These are phyloP conservation scores for Nudaria mundana DNA, from an alignment of 2,888 invertebrate genomes.

Conservation along the genomic window DNA sequence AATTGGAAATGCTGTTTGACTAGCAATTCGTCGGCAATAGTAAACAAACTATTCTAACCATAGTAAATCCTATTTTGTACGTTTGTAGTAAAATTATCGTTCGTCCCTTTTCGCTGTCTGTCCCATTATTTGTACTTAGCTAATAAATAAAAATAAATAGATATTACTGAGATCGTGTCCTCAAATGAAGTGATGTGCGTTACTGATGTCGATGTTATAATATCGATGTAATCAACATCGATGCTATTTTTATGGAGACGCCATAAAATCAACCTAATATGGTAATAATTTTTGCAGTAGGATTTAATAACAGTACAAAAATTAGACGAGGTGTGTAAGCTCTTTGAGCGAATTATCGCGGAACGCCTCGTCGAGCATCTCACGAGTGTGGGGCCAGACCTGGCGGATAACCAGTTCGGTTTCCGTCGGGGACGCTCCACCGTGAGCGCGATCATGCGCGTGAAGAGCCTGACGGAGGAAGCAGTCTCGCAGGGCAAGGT, in stretches of 20 bases:
- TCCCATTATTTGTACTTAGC: constrained; percentile 54
- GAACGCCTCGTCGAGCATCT: too few relatives aligned
- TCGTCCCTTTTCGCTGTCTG: constrained; percentile 32
- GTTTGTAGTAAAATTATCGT: constrained; percentile 44
- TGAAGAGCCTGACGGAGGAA: too few relatives aligned
- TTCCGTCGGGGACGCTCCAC: too few relatives aligned
- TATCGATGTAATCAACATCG: background rate
- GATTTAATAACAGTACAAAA: too few relatives aligned
- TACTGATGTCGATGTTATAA: constrained; percentile 14
- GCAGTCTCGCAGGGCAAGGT: too few relatives aligned
- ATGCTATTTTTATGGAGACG: background rate
- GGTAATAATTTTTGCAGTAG: too few relatives aligned
- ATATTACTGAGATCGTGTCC: constrained; percentile 51
- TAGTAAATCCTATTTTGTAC: constrained; percentile 30
- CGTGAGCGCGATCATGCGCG: too few relatives aligned
- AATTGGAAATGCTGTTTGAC: too few relatives aligned
- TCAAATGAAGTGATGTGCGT: constrained; percentile 30
- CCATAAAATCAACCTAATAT: background rate
- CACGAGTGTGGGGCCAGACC: too few relatives aligned
- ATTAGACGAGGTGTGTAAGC: too few relatives aligned
- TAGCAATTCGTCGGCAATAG: constrained; percentile 15
- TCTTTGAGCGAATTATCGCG: too few relatives aligned
- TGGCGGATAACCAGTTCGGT: too few relatives aligned
- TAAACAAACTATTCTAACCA: constrained; percentile 26
- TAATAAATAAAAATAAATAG: constrained; percentile 61